These are phyloP conservation scores for Sinocyclocheilus grahami DNA, from an alignment of 2,113 vertebrate genomes.

Conservation along the genomic window DNA sequence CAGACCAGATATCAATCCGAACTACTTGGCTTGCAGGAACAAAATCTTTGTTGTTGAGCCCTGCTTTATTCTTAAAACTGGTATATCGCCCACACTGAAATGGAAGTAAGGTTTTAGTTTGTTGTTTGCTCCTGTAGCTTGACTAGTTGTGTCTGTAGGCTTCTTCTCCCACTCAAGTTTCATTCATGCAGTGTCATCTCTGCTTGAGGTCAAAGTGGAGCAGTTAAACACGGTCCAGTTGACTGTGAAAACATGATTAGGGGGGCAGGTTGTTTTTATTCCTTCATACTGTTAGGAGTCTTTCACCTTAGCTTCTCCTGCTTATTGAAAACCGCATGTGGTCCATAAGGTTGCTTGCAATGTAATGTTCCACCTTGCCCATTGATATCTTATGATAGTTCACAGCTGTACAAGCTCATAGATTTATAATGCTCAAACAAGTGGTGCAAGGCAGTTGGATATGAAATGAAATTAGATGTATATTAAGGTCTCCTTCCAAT, in stretches of 20 bases:
- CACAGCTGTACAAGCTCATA: neutral
- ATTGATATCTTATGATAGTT: neutral
- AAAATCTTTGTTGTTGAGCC: neutral
- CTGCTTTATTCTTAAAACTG: neutral
- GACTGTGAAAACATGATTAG: neutral
- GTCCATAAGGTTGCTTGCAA: neutral
- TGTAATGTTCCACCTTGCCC: neutral
- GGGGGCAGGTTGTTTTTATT: neutral
- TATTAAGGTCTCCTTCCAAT: neutral
- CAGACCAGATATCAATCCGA: neutral
- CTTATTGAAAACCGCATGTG: neutral
- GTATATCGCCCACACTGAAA: neutral
- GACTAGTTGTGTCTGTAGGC: neutral
- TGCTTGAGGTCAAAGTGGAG: constrained; percentile 1
- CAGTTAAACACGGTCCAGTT: constrained; percentile 6
- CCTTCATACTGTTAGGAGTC: neutral
- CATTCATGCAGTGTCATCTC: constrained; percentile 4
- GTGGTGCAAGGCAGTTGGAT: neutral
- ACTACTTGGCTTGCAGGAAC: constrained; percentile 9
- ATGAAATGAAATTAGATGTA: neutral
- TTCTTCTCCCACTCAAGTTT: constrained; percentile 8
- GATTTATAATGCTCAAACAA: neutral
- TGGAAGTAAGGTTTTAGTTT: constrained; percentile 2
- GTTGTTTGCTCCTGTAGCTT: neutral
- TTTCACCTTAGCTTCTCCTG: neutral